These are phyloP conservation scores for Neoscelio sp. DNA, from an alignment of 2,888 invertebrate species.

Conservation along the genomic window DNA sequence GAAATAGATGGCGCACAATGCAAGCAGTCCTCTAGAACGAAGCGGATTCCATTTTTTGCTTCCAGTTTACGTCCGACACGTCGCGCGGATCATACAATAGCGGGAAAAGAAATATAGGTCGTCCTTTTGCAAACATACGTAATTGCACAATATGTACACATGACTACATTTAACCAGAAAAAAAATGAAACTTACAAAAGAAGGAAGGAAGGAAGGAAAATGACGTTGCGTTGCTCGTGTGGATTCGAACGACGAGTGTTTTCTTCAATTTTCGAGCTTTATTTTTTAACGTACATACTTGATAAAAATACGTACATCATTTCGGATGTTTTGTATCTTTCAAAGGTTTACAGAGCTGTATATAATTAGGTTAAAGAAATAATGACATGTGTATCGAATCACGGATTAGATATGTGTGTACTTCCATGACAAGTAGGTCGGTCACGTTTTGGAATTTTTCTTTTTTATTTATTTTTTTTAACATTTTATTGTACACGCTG, in stretches of 20 bases:
- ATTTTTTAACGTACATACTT: constrained; percentile 29
- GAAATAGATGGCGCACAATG: constrained; percentile 57
- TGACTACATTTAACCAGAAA: constrained; percentile 37
- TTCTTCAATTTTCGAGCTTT: constrained; percentile 44
- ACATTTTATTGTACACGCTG: not conserved
- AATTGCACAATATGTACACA: constrained; percentile 57
- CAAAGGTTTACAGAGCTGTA: constrained; percentile 42
- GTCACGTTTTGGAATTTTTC: constrained; percentile 7
- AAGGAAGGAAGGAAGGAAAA: not conserved
- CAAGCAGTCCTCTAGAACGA: constrained; percentile 57
- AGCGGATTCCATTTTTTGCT: constrained; percentile 55
- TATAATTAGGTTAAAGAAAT: constrained; percentile 43
- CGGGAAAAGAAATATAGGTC: constrained; percentile 54
- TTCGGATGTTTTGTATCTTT: constrained; percentile 43
- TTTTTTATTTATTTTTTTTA: not conserved
- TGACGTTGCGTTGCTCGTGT: not conserved
- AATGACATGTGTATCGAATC: constrained; percentile 22
- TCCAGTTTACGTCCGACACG: constrained; percentile 36
- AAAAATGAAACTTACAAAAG: constrained; percentile 7
- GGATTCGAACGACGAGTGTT: not conserved
- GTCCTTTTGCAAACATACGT: constrained; percentile 61
- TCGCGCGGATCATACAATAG: constrained; percentile 48
- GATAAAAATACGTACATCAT: not conserved
- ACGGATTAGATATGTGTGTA: constrained; percentile 43
- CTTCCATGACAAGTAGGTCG: constrained; percentile 48